Conservation (phyloP, 2,797 vertebrate species). For the Eupleurogrammus muticus region DNA sequence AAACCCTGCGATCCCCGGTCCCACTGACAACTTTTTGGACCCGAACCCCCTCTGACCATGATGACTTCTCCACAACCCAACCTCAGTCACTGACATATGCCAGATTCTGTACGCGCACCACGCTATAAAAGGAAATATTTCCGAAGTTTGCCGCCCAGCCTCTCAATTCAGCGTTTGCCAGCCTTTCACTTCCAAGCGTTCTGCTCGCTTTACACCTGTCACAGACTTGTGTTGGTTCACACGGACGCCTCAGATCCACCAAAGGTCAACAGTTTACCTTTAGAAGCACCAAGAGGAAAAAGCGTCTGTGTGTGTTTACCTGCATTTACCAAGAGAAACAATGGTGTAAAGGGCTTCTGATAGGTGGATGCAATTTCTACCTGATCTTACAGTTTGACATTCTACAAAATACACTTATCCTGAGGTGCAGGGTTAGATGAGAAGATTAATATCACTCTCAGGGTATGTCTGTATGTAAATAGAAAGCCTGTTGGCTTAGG, state of each 20-base stretch:
- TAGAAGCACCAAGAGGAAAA: slow-evolving; percentile 24
- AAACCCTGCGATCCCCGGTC: slow-evolving; percentile 46
- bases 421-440: neutral
- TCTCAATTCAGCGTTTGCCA: slow-evolving; percentile 51
- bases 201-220: slow-evolving; percentile 72
- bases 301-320: slow-evolving; percentile 31
- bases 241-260: slow-evolving; percentile 36
- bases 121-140: slow-evolving; percentile 75
- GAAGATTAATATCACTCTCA: neutral
- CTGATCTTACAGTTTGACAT: neutral
- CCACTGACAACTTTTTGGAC: slow-evolving; percentile 66
- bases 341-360: slow-evolving; percentile 43
- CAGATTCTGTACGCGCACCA: slow-evolving; percentile 61
- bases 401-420: neutral
- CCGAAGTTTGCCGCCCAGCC: slow-evolving; percentile 46
- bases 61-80: slow-evolving; percentile 65
- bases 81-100: slow-evolving; percentile 59
- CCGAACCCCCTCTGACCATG: slow-evolving; percentile 49
- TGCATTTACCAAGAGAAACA: slow-evolving; percentile 4
- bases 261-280: slow-evolving; percentile 53
- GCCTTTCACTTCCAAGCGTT: slow-evolving; percentile 35
- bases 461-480: no score
- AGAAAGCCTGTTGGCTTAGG: neutral
- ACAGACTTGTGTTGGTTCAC: slow-evolving; percentile 38
- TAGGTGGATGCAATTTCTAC: slow-evolving; percentile 3